Conservation (phyloP, 2,113 vertebrate genomes). For the Serilophus lunatus region DNA sequence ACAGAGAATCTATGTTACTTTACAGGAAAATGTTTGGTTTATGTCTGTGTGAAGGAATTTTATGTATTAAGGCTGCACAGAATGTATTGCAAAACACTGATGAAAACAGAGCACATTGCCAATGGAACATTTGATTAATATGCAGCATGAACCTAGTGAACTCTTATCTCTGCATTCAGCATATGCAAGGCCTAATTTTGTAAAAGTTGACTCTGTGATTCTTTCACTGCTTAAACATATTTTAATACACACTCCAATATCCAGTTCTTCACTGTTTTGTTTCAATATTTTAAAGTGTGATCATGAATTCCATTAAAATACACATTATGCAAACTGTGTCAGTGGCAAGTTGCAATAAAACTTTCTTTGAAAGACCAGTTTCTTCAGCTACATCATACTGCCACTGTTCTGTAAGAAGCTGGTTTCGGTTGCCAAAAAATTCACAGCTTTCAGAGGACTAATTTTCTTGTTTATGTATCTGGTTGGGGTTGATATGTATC, state of each 20-base stretch:
- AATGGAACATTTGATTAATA: neutral
- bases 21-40: neutral
- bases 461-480: neutral
- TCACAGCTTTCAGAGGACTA: neutral
- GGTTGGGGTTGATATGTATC: neutral
- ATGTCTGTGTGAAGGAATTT: neutral
- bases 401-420: neutral
- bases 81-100: neutral
- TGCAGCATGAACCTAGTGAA: neutral
- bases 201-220: neutral
- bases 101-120: neutral
- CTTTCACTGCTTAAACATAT: neutral
- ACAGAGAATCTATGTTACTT: neutral
- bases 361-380: neutral
- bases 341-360: neutral
- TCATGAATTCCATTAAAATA: neutral
- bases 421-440: neutral
- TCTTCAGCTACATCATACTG: neutral
- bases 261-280: neutral
- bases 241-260: neutral
- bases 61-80: neutral
- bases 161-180: neutral
- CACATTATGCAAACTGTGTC: neutral
- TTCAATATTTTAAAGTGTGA: neutral
- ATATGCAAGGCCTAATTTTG: neutral